Percentiles rank a stretch among this genome's conserved stretches.
Evolutionary conservation across 2,113 vertebrate species (phyloP).

Genomic region (Phodopus roborovskii): DNA sequence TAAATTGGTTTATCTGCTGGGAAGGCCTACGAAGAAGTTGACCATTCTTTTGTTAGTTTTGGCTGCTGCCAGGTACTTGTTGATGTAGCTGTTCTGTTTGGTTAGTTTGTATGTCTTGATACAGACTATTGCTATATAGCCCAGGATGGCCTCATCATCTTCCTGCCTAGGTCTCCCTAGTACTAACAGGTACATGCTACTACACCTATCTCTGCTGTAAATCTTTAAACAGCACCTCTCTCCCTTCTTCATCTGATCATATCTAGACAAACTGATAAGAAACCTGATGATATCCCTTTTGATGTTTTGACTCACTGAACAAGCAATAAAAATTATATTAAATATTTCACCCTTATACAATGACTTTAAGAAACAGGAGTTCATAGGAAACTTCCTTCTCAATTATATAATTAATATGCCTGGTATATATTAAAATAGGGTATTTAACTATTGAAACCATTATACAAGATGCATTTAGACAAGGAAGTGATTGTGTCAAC

Average conservation of each 20-base stretch:
- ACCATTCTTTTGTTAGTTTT: neutral
- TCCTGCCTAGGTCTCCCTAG: neutral
- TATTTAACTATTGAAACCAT: slow-evolving; percentile 31
- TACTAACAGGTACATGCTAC: neutral
- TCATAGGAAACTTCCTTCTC: neutral
- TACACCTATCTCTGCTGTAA: neutral
- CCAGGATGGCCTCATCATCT: neutral
- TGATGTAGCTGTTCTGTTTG: neutral
- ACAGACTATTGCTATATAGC: neutral
- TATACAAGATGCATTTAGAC: slow-evolving; percentile 6
- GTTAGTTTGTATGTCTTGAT: neutral
- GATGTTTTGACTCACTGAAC: neutral
- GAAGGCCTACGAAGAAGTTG: neutral
- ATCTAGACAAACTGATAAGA: neutral
- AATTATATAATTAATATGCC: slow-evolving; percentile 10
- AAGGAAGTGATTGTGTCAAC: neutral
- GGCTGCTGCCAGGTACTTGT: neutral
- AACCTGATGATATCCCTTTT: neutral
- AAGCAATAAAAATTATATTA: slow-evolving; percentile 46
- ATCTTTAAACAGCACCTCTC: neutral
- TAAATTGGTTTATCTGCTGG: slow-evolving; percentile 1
- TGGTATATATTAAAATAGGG: slow-evolving; percentile 9
- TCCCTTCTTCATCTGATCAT: neutral
- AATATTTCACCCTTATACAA: slow-evolving; percentile 33
- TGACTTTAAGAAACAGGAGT: slow-evolving; percentile 1